Conservation (phyloP, 2,888 invertebrate genomes). For the Philereme transversata region DNA sequence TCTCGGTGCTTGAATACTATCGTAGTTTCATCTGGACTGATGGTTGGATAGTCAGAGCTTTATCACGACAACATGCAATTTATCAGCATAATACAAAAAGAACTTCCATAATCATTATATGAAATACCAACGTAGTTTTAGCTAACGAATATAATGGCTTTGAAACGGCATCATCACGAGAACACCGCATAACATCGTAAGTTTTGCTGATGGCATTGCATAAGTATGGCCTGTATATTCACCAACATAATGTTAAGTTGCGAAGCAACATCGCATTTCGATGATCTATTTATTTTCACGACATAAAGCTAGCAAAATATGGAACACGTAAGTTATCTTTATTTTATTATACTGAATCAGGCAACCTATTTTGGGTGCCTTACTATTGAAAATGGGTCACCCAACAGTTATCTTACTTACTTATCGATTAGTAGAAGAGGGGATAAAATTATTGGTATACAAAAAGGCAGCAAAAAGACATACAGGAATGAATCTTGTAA, state of each 20-base stretch:
- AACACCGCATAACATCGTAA: too few relatives aligned
- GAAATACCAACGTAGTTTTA: too few relatives aligned
- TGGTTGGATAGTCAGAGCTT: too few relatives aligned
- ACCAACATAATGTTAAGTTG: not conserved
- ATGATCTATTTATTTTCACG: slow-evolving; percentile 2
- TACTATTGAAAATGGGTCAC: not conserved
- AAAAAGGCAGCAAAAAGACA: not conserved
- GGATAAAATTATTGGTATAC: not conserved
- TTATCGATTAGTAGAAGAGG: too few relatives aligned
- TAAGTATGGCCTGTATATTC: not conserved
- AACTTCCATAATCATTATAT: too few relatives aligned
- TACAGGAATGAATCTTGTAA: too few relatives aligned
- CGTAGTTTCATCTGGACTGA: too few relatives aligned
- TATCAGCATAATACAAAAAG: too few relatives aligned
- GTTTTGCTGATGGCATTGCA: too few relatives aligned
- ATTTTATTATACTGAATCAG: not conserved
- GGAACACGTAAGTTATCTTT: slow-evolving; percentile 7
- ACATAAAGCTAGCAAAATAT: slow-evolving; percentile 9
- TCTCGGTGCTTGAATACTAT: too few relatives aligned
- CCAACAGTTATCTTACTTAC: not conserved
- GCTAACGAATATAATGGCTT: not conserved
- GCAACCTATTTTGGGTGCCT: not conserved
- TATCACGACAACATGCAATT: too few relatives aligned
- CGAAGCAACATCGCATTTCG: not conserved
- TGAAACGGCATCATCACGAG: not conserved